phyloP scores from a whole-genome alignment of 1,140 invertebrate genomes.

The Holcopasites calliopsidis region DNA sequence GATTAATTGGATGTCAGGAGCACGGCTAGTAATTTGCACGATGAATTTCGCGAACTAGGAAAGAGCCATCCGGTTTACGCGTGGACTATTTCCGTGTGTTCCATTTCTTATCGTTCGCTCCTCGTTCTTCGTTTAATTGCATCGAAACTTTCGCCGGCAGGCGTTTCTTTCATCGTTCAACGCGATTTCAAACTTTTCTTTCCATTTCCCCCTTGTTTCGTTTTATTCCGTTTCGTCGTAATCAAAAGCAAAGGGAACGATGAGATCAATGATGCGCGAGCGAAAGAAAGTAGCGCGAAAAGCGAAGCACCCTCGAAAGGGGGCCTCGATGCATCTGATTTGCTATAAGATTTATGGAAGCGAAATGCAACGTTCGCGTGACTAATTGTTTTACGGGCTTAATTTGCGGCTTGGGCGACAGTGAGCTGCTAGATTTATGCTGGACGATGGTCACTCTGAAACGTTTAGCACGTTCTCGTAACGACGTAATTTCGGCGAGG shows the following conservation, averaged over 20 bases:
- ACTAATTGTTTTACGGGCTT: constrained; percentile 16
- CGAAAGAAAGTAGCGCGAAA: no score
- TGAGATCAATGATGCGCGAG: background rate
- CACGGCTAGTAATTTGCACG: constrained; percentile 54
- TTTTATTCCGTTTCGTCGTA: background rate
- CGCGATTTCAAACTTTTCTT: background rate
- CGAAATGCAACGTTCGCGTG: constrained; percentile 1
- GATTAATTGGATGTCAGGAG: constrained; percentile 61
- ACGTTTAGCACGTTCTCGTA: constrained; percentile 14
- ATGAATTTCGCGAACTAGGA: constrained; percentile 47
- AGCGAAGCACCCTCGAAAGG: background rate
- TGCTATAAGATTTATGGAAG: background rate
- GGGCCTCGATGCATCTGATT: background rate
- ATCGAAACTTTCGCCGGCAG: constrained; percentile 18
- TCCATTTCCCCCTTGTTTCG: background rate
- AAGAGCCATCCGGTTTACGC: constrained; percentile 48
- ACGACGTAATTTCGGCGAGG: background rate
- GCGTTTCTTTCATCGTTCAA: constrained; percentile 22
- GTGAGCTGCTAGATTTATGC: constrained; percentile 23
- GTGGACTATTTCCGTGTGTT: background rate
- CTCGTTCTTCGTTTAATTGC: constrained; percentile 24
- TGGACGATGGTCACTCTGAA: background rate
- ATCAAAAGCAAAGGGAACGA: background rate
- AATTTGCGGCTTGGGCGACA: constrained; percentile 8
- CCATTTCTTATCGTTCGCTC: background rate